These are phyloP conservation scores for Cephus cinctus DNA, from an alignment of 1,140 invertebrate species.

Conservation along the genomic window DNA sequence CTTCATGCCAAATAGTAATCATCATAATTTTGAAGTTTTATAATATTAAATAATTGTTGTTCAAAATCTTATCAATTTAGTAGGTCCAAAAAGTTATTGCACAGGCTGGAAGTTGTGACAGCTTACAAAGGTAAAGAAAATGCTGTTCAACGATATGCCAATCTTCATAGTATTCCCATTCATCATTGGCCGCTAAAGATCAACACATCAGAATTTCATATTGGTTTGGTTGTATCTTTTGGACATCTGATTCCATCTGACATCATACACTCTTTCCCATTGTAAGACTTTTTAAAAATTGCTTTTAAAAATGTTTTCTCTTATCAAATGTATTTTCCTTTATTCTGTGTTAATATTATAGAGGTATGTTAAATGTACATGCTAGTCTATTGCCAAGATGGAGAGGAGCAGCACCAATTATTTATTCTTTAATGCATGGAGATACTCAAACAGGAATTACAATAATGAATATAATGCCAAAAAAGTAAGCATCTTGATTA, in stretches of 20 bases:
- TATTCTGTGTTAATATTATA: too few relatives aligned
- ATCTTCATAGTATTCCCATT: conserved; percentile 51
- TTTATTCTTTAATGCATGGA: conserved; percentile 80
- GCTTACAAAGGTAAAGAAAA: conserved; percentile 56
- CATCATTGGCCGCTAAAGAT: conserved; percentile 60
- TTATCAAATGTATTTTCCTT: too few relatives aligned
- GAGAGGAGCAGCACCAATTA: conserved; percentile 88
- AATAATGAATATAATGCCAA: conserved; percentile 84
- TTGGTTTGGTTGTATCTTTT: conserved; percentile 73
- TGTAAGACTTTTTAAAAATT: conserved; percentile 51
- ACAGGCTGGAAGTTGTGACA: conserved; percentile 62
- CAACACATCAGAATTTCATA: conserved; percentile 54
- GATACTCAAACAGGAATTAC: conserved; percentile 82
- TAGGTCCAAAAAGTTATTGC: conserved; percentile 24
- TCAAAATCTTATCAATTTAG: conserved; percentile 23
- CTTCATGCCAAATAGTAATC: conserved; percentile 57
- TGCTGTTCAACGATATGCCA: conserved; percentile 56
- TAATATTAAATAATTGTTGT: neutral
- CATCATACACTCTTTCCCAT: conserved; percentile 64
- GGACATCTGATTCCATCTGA: conserved; percentile 67
- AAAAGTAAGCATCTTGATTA: conserved; percentile 59
- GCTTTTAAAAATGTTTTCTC: conserved; percentile 17
- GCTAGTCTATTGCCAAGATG: conserved; percentile 88
- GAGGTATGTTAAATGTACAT: conserved; percentile 91
- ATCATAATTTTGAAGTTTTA: conserved; percentile 10